These are phyloP conservation scores for Lindbergichthys nudifrons DNA, from an alignment of 2,797 vertebrate species.

Conservation along the genomic window DNA sequence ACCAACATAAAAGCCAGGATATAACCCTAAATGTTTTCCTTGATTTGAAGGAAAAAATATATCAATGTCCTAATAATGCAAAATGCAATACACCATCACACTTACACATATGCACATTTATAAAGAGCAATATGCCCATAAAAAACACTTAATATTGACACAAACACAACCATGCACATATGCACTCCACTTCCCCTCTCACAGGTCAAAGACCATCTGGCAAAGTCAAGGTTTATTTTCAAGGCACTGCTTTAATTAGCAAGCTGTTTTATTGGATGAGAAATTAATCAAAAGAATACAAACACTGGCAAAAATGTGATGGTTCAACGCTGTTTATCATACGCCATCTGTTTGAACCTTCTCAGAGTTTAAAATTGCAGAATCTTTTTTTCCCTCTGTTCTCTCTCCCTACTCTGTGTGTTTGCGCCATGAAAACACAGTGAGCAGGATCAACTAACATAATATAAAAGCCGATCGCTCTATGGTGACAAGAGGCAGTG, in stretches of 20 bases:
- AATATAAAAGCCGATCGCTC: constrained; percentile 53
- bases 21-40: neutral
- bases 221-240: constrained; percentile 81
- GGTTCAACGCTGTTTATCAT: constrained; percentile 79
- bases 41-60: neutral
- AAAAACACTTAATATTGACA: constrained; percentile 37
- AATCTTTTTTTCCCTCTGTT: constrained; percentile 68
- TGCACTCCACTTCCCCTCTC: constrained; percentile 68
- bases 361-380: constrained; percentile 68
- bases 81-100: constrained; percentile 6
- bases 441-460: constrained; percentile 46
- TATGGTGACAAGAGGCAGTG: constrained; percentile 64
- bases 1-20: neutral
- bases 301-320: constrained; percentile 80
- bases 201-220: constrained; percentile 84
- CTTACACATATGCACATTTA: constrained; percentile 8
- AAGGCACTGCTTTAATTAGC: constrained; percentile 83
- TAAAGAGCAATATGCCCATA: constrained; percentile 28
- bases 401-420: constrained; percentile 56
- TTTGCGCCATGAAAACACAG: constrained; percentile 56
- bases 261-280: constrained; percentile 82
- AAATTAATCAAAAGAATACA: constrained; percentile 82
- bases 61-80: neutral
- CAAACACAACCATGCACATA: constrained; percentile 55
- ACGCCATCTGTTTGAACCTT: constrained; percentile 82